These are phyloP conservation scores for Pharmacophagus antenor DNA, from an alignment of 2,888 invertebrate species.

Conservation along the genomic window DNA sequence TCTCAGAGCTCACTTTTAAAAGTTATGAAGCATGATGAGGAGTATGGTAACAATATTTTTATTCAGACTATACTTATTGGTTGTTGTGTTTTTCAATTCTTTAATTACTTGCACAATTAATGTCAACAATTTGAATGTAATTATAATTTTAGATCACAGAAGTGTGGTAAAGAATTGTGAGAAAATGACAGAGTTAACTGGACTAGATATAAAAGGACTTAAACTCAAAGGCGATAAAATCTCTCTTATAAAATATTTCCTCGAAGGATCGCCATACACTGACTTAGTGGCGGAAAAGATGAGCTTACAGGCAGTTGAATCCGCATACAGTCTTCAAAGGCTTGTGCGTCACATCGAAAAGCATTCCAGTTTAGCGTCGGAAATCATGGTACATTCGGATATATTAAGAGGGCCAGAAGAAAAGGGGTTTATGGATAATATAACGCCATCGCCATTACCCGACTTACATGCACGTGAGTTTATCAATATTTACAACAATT, in stretches of 20 bases:
- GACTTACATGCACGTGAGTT: constrained; percentile 5
- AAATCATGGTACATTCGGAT: constrained; percentile 39
- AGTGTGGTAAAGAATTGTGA: constrained; percentile 50
- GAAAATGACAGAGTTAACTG: constrained; percentile 60
- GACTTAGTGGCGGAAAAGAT: constrained; percentile 50
- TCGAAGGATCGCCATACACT: constrained; percentile 55
- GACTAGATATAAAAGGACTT: constrained; percentile 56
- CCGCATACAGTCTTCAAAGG: constrained; percentile 53
- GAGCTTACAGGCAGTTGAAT: constrained; percentile 53
- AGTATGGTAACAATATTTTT: constrained; percentile 50
- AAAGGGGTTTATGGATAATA: constrained; percentile 46
- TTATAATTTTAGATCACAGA: constrained; percentile 48
- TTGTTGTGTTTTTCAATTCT: neutral
- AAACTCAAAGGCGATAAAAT: constrained; percentile 56
- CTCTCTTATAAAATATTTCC: constrained; percentile 56
- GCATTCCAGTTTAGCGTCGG: constrained; percentile 43
- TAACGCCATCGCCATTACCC: constrained; percentile 39
- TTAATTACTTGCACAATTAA: neutral
- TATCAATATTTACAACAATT: neutral
- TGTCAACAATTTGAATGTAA: neutral
- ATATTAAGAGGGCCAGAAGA: constrained; percentile 38
- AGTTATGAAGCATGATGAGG: constrained; percentile 57
- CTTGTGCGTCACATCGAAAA: constrained; percentile 54
- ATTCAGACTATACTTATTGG: neutral
- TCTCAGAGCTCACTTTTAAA: constrained; percentile 60